Evolutionary conservation across 2,797 vertebrate species (phyloP), one percentile per base, ranked within the genome.

Genomic region (Naso thynnoides): DNA sequence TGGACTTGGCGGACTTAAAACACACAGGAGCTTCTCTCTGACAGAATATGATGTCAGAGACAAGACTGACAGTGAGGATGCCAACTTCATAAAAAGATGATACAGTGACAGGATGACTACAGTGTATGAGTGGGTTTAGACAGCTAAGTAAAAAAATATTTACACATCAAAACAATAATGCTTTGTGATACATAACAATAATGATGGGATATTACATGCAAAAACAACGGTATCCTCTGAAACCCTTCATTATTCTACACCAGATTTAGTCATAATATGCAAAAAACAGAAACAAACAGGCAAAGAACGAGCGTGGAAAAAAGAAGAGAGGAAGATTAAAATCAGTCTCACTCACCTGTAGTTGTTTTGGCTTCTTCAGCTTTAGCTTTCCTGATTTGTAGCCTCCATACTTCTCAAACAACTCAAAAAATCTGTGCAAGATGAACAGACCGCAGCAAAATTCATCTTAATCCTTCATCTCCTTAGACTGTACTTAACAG

Each of bases 311-410:
- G n/a, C 1, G 13, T 71, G 67, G 23, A 70, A 31, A 74, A 42
- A 55, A 33, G 31, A 9, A 2, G n/a, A 19, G 10, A 0, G 4
- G 27, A 29, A 31, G 47, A 58, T 26, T 44, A n/a, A 44, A 61
- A 27, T 18, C 1, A 29, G 3, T 9, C 29, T 50, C 19, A 70
- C 84, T 89, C 84, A 99, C 98, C 96, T 99, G 98, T 1, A 99
- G 94, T 83, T 99, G 98, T 76, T 99, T 98, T 0, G 98, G 98
- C 84, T 96, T 97, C 92, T 99, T 99, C 75, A 99, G 94, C 81
- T 99, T 99, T 66, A 99, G 90, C 70, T 99, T 99, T 70, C 98
- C 97, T 2, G 95, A 96, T 87, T 98, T 99, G 91, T 97, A 98
- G 61, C 98, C 98, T 68, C 96, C 96, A 1, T 97, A 95, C 87